phyloP scores from a whole-genome alignment of 2,888 invertebrate species.

The Colletes collaris region DNA sequence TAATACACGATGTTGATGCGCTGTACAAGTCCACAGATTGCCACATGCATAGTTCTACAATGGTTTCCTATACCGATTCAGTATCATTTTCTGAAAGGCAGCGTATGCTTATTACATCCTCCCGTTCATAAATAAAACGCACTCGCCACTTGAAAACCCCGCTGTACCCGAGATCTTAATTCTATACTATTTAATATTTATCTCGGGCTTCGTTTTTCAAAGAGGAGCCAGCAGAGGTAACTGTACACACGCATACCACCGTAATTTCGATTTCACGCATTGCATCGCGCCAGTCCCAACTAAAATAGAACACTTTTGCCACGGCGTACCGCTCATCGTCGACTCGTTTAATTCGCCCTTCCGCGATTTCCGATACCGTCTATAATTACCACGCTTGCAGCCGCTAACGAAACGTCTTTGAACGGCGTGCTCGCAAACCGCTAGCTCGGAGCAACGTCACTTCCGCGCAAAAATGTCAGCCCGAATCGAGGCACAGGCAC shows the following conservation, averaged over 20 bases:
- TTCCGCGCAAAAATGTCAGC: slow-evolving; percentile 50
- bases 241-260: neutral
- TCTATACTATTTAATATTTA: neutral
- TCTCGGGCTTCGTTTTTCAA: neutral
- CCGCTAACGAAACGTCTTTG: neutral
- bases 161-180: neutral
- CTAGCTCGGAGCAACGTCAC: slow-evolving; percentile 21
- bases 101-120: neutral
- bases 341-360: neutral
- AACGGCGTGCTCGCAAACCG: neutral
- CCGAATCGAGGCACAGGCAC: slow-evolving; percentile 46
- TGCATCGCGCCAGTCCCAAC: neutral
- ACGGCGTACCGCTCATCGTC: neutral
- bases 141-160: neutral
- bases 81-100: neutral
- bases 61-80: neutral
- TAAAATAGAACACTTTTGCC: neutral
- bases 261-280: neutral
- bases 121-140: neutral
- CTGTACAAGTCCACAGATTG: too few species aligned
- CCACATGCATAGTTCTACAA: too few species aligned
- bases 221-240: neutral
- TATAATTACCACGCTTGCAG: neutral
- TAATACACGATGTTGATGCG: too few species aligned
- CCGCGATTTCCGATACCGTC: slow-evolving; percentile 4